Base-by-base conservation (phyloP, 1,140 invertebrate genomes). In the Phymorhynchus buccinoides region DNA sequence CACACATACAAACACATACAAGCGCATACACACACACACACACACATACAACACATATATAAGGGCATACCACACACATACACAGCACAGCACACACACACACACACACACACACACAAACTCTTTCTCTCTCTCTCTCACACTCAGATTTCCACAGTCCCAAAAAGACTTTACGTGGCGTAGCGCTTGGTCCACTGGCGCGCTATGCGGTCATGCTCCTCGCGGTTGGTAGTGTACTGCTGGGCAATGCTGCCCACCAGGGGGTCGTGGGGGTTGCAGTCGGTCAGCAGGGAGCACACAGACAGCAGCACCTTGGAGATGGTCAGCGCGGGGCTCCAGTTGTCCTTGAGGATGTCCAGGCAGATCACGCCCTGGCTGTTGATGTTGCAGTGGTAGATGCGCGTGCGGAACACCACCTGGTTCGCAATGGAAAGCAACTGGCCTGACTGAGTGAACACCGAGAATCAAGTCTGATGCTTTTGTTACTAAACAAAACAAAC, bases 141-240 rank as follows among this genome's bases (percentile, higher is more conserved):
- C 52, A 14, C 27, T 56, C 52, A 56, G 12, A 56, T 12, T 22
- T n/a, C 41, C 32, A 80, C 22, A 48, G 79, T 52, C 48, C 30
- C 3, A 80, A 18, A 22, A 52, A 27, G 42, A 62, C n/a, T 42
- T 75, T 78, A 88, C 95, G 97, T 98, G 84, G 98, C 97, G 94
- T 98, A 99, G 90, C 98, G 96, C 94, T 99, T 99, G 89, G 98
- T 99, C 98, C 98, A 99, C 88, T 98, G 96, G 92, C 98, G 96
- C 87, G 98, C 98, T 93, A 98, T 98, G 92, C 97, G 96, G 94
- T 99, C 98, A 91, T 99, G 98, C 93, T 99, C 98, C 94, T 98
- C 97, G 83, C 98, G 95, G 94, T 99, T 99, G 93, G 98, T 97
- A 88, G 99, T 95, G 95, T 98, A 99, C 95, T 99, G 98, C 87